phyloP scores from a whole-genome alignment of 1,140 invertebrate species.

The Elysia chlorotica region DNA sequence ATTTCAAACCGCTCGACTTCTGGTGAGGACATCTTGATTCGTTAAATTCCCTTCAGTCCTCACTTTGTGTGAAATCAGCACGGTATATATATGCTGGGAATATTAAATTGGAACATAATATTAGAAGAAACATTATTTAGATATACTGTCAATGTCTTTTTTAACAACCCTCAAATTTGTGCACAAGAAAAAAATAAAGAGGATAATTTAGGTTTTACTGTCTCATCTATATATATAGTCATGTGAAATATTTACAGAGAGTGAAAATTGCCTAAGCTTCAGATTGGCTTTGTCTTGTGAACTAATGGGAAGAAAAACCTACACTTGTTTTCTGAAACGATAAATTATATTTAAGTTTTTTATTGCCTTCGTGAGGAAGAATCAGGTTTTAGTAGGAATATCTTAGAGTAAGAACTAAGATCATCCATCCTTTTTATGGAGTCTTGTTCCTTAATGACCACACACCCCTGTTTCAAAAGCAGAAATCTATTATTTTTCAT shows the following conservation, averaged over 20 bases:
- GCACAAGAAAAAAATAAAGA: neutral
- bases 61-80: too few relatives aligned
- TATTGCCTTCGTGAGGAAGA: too few relatives aligned
- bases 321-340: too few relatives aligned
- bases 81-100: too few relatives aligned
- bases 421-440: neutral
- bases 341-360: too few relatives aligned
- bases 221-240: too few relatives aligned
- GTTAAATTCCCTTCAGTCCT: neutral
- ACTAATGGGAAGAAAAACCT: too few relatives aligned
- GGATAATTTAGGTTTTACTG: too few relatives aligned
- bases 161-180: neutral
- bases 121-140: neutral
- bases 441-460: neutral
- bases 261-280: too few relatives aligned
- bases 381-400: neutral
- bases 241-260: too few relatives aligned
- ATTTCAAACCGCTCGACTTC: constrained; percentile 93
- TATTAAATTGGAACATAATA: neutral
- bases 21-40: constrained; percentile 56
- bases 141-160: neutral
- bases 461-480: neutral
- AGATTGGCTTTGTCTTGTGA: too few relatives aligned
- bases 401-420: neutral
- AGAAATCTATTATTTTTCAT: too few relatives aligned